Evolutionary conservation across 1,140 invertebrate species (phyloP), one percentile per base, ranked within the genome.

Genomic region (Drosophila prosaltans): DNA sequence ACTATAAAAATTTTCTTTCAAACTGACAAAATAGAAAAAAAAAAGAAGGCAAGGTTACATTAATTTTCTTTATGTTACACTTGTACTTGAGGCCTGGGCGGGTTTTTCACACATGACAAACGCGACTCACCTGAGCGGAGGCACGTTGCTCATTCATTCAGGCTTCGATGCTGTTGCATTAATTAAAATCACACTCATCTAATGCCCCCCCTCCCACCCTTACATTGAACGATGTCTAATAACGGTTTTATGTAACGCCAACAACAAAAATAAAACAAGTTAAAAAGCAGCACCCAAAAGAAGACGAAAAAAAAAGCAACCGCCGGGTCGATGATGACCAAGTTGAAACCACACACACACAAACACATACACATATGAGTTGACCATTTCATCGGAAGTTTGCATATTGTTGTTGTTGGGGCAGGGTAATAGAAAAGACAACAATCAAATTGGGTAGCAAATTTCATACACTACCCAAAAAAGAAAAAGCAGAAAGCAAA

Each of bases 231-330:
- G 70, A 71, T 80, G 69, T 76, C 82, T 77, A 82, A 86, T 79
- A 86, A 83, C 69, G 76, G 77, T 74, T 86, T 86, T 86, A 88
- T 86, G 80, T 86, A 86, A 86, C 80, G 36, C 79, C 51, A 39
- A 74, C 28, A 30, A 30, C 28, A 30, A 30, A 30, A 30, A 30
- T 30, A 30, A 36, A 16, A 16, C 16, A 16, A 36, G 32, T 36
- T 36, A 6, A 60, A 57, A 39, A 62, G 48, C 69, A 75, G 74
- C 81, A 74, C 78, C 81, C 74, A 65, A 72, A 65, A 65, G 57
- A n/a, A 41, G 26, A 26, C 9, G 26, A 51, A 10, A 51, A 1
- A 36, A 36, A 36, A 36, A 36, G 6, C 3, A 36, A 62, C 58
- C 48, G 75, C 59, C 74, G 45, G 43, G 72, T 48, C 66, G 60